Base-by-base conservation (phyloP, 2,797 vertebrate genomes). In the Eulemur albifrons region DNA sequence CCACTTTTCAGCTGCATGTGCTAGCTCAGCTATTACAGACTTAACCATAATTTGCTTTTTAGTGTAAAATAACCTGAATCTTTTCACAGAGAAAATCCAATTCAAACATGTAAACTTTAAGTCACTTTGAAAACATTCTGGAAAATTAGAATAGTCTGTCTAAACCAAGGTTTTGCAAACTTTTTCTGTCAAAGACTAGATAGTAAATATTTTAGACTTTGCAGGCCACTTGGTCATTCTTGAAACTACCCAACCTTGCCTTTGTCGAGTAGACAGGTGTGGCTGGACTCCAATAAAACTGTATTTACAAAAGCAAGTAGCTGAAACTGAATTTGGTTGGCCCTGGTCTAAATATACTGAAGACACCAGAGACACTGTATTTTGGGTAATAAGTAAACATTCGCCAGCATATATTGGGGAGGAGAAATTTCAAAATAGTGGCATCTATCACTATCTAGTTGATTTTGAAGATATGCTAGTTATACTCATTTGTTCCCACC, bases 51-150 rank as follows among this genome's bases (percentile, higher is more conserved):
- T 87, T 89, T 95, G 43, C 48, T 63, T 75, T 95, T 88, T 43
- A 94, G 43, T 76, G 20, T 89, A 77, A 95, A 96, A 40, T 92
- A 83, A 67, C 63, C 61, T 90, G 63, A 82, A 69, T 84, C 17
- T 57, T 92, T 90, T 92, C 43, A 43, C 2, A 83, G 70, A 92
- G 76, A 87, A 96, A 94, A 92, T 82, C 35, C 18, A 67, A 35
- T 87, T 90, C 18, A 21, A 82, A 94, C 90, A 54, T 69, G 25
- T 61, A 69, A 83, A 96, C 21, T 73, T 89, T 35, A 77, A 82
- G 35, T 69, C 27, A 83, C 35, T 87, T 89, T 77, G 35, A 85
- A 92, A 77, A 92, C 43, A 77, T 87, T 94, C 17, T 87, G 57
- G 75, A 89, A 90, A 61, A 87, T 75, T 69, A 54, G 43, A 80